Evolutionary conservation across 2,113 vertebrate genomes (phyloP).

Genomic region (Pheucticus melanocephalus): DNA sequence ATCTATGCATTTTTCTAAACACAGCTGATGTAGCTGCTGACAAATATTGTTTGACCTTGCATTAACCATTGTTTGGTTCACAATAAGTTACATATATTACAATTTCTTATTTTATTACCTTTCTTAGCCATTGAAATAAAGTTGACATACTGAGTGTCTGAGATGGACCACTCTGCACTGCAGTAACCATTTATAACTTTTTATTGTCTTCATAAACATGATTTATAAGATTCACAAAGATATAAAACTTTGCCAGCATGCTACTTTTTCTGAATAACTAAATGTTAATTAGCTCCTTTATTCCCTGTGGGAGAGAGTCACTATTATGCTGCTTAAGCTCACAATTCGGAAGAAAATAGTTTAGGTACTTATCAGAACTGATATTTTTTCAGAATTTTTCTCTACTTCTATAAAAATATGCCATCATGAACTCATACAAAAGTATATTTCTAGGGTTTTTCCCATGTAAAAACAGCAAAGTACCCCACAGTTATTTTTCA

Average conservation of each 20-base stretch:
- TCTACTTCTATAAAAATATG: neutral
- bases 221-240: slow-evolving; percentile 52
- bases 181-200: slow-evolving; percentile 53
- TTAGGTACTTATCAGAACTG: neutral
- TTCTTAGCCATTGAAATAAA: slow-evolving; percentile 47
- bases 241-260: neutral
- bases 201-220: slow-evolving; percentile 62
- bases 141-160: slow-evolving; percentile 24
- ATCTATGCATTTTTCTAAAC: neutral
- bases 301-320: neutral
- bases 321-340: neutral
- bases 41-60: neutral
- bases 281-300: neutral
- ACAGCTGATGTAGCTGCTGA: neutral
- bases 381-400: neutral
- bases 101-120: slow-evolving; percentile 46
- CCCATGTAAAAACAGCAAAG: neutral
- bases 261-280: neutral
- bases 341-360: neutral
- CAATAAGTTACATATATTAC: neutral
- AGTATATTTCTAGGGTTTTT: accelerated
- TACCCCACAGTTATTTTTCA: neutral
- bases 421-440: neutral
- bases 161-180: neutral
- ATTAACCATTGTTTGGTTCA: neutral